Conservation (phyloP, 2,113 vertebrate species). For the Haplochromis burtoni region DNA sequence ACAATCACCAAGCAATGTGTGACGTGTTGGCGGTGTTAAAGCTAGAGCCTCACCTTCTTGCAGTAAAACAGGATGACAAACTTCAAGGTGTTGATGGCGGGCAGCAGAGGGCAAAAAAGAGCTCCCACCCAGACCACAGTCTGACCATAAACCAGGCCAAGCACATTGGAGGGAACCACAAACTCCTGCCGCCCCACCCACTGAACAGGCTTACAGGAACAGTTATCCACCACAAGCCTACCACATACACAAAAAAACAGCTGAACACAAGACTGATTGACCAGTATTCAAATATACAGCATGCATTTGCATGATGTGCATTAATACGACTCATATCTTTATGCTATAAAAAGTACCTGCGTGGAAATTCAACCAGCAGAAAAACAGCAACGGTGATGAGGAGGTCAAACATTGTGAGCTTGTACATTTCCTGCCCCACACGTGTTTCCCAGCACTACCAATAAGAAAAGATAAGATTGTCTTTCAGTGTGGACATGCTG, state of each 20-base stretch:
- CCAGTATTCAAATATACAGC: not conserved
- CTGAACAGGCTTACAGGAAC: constrained; percentile 63
- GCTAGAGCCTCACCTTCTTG: constrained; percentile 73
- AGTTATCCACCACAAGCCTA: constrained; percentile 77
- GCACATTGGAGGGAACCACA: constrained; percentile 75
- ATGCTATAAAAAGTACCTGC: constrained; percentile 68
- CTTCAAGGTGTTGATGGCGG: constrained; percentile 79
- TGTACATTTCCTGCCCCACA: constrained; percentile 90
- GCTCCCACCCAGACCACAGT: constrained; percentile 85
- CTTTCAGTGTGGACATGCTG: not conserved
- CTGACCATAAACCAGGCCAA: constrained; percentile 81
- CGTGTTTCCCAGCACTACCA: constrained; percentile 87
- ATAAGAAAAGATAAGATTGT: not conserved
- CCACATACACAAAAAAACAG: not conserved
- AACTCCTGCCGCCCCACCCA: constrained; percentile 79
- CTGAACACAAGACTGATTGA: not conserved
- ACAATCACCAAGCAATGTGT: not conserved
- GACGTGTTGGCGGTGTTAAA: not conserved
- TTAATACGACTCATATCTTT: not conserved
- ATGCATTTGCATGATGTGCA: not conserved
- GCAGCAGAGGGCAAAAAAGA: constrained; percentile 83
- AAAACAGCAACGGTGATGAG: constrained; percentile 70
- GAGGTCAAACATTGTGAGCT: constrained; percentile 81
- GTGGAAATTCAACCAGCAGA: constrained; percentile 79
- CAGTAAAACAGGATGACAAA: constrained; percentile 80